Percentiles rank a stretch among this genome's conserved stretches.
Conservation (phyloP, 2,888 invertebrate species). For the Caenorhabditis sp. region DNA sequence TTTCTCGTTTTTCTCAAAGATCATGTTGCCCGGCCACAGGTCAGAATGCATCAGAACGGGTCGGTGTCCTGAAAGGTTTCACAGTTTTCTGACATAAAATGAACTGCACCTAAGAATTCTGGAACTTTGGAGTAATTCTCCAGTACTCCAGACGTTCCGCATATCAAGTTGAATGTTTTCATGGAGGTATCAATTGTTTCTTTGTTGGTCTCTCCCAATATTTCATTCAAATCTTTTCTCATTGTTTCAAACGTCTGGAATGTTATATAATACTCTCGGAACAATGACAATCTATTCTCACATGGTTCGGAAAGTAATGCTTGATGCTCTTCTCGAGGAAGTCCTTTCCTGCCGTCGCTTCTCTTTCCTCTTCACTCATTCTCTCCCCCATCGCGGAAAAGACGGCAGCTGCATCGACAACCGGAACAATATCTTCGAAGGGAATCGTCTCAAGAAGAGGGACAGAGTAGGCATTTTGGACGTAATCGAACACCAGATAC, state of each 20-base stretch:
- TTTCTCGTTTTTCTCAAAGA: background rate
- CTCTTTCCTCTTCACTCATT: conserved; percentile 2
- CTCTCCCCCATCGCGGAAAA: conserved; percentile 16
- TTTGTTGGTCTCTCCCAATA: background rate
- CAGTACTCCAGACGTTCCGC: background rate
- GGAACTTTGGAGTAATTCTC: background rate
- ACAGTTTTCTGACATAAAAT: background rate
- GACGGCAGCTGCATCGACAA: background rate
- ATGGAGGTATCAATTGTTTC: background rate
- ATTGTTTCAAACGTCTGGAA: background rate
- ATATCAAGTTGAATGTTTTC: background rate
- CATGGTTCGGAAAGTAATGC: background rate
- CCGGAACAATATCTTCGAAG: background rate
- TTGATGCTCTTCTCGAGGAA: background rate
- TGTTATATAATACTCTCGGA: too few relatives aligned
- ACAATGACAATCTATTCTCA: too few relatives aligned
- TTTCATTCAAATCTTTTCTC: background rate
- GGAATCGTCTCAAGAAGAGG: background rate
- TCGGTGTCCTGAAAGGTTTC: background rate
- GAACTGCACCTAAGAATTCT: background rate
- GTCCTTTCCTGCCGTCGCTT: background rate
- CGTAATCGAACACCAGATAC: background rate
- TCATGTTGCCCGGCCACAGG: conserved; percentile 2
- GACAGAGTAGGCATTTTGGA: background rate
- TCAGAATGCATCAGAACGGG: conserved; percentile 14